These are phyloP conservation scores for Mechanitis mazaeus DNA, from an alignment of 2,888 invertebrate species.

Conservation along the genomic window DNA sequence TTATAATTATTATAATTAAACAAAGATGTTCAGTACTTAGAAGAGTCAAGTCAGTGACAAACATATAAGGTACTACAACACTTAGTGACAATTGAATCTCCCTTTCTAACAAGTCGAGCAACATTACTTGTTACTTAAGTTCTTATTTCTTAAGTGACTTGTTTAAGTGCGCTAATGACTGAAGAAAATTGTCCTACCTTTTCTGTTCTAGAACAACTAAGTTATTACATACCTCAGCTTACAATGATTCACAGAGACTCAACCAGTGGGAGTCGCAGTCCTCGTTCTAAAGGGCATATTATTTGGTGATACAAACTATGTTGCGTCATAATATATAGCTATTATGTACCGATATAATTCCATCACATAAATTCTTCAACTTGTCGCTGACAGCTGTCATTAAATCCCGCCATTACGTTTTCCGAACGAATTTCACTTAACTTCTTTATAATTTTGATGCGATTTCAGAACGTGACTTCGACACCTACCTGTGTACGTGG, in stretches of 20 bases:
- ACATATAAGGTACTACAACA: background rate
- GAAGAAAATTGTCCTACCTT: background rate
- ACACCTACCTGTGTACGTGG: constrained; percentile 51
- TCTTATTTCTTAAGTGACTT: constrained; percentile 2
- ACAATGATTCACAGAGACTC: too few relatives aligned
- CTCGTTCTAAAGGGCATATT: constrained; percentile 5
- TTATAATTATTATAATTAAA: background rate
- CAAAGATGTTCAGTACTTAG: background rate
- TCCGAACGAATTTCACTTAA: constrained; percentile 59
- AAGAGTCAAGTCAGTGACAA: background rate
- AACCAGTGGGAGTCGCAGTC: background rate
- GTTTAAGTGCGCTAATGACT: constrained; percentile 4
- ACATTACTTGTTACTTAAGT: constrained; percentile 1
- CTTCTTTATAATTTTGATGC: constrained; percentile 70
- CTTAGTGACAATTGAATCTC: constrained; percentile 3
- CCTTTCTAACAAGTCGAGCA: constrained; percentile 1
- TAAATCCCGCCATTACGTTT: constrained; percentile 34
- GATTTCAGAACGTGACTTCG: constrained; percentile 65
- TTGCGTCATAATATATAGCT: constrained; percentile 28
- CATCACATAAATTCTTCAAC: constrained; percentile 28
- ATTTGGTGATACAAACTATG: constrained; percentile 24
- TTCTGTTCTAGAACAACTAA: too few relatives aligned
- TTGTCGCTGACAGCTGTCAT: constrained; percentile 37
- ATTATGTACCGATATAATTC: constrained; percentile 39
- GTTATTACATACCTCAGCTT: too few relatives aligned